phyloP scores from a whole-genome alignment of 1,140 invertebrate species.

The Aphaenogaster floridana region DNA sequence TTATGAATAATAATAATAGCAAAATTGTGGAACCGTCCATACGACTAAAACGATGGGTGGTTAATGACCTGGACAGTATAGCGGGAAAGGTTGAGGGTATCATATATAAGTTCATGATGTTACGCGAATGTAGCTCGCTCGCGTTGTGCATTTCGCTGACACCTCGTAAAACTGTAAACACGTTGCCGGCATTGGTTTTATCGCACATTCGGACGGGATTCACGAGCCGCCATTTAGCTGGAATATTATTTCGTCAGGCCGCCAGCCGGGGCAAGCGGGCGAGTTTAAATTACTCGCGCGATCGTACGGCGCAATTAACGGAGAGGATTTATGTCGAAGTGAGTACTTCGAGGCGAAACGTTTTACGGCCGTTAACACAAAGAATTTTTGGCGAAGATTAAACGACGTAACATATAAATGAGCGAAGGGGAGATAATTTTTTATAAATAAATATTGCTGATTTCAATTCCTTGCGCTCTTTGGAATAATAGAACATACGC shows the following conservation, averaged over 20 bases:
- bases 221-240: slow-evolving; percentile 48
- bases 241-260: slow-evolving; percentile 58
- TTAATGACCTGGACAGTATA: neutral
- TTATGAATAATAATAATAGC: neutral
- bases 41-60: neutral
- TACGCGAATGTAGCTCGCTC: slow-evolving; percentile 26
- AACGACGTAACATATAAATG: slow-evolving; percentile 42
- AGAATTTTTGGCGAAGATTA: slow-evolving; percentile 42
- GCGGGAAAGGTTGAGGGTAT: slow-evolving; percentile 9
- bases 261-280: slow-evolving; percentile 11
- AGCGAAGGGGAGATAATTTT: neutral
- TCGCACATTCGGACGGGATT: slow-evolving; percentile 68
- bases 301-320: slow-evolving; percentile 52
- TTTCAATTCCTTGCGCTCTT: slow-evolving; percentile 5
- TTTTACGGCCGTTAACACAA: slow-evolving; percentile 49
- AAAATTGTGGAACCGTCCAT: neutral
- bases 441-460: neutral
- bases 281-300: slow-evolving; percentile 53
- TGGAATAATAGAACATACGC: neutral
- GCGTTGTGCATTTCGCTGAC: slow-evolving; percentile 62
- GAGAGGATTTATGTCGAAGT: slow-evolving; percentile 48
- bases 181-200: slow-evolving; percentile 73
- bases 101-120: slow-evolving; percentile 43
- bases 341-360: slow-evolving; percentile 34
- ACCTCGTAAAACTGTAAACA: slow-evolving; percentile 76